phyloP scores from a whole-genome alignment of 2,888 invertebrate species.

The Tetanocera ferruginea region DNA sequence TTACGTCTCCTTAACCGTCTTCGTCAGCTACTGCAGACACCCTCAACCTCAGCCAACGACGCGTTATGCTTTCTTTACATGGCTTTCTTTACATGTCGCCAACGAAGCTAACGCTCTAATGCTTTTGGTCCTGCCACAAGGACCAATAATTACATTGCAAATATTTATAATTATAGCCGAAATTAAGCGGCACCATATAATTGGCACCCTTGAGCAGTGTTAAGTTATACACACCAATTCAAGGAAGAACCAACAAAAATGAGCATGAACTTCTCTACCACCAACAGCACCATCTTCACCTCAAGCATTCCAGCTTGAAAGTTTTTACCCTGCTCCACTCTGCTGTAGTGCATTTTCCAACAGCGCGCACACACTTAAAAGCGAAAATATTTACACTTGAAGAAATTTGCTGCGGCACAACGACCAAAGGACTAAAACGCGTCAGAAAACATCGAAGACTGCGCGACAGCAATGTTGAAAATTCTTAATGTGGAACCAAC shows the following conservation, averaged over 20 bases:
- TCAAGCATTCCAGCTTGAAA: no score
- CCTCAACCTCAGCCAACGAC: not conserved
- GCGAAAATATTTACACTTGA: slow-evolving; percentile 32
- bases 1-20: not conserved
- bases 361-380: not conserved
- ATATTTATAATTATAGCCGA: slow-evolving; percentile 34
- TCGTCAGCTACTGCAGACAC: not conserved
- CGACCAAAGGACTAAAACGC: not conserved
- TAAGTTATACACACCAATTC: not conserved
- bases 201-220: slow-evolving; percentile 14
- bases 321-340: no score
- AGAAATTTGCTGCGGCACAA: not conserved
- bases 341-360: no score
- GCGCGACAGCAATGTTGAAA: not conserved
- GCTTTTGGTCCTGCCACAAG: not conserved
- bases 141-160: slow-evolving; percentile 31
- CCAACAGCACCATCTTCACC: no score
- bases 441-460: not conserved
- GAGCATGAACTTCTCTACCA: no score
- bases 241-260: not conserved
- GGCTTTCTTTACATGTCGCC: not conserved
- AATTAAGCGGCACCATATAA: slow-evolving; percentile 30
- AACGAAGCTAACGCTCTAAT: not conserved
- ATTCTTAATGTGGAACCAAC: not conserved
- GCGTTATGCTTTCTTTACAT: not conserved